Evolutionary conservation across 2,888 invertebrate species (phyloP).

Genomic region (Pandemis corylana): DNA sequence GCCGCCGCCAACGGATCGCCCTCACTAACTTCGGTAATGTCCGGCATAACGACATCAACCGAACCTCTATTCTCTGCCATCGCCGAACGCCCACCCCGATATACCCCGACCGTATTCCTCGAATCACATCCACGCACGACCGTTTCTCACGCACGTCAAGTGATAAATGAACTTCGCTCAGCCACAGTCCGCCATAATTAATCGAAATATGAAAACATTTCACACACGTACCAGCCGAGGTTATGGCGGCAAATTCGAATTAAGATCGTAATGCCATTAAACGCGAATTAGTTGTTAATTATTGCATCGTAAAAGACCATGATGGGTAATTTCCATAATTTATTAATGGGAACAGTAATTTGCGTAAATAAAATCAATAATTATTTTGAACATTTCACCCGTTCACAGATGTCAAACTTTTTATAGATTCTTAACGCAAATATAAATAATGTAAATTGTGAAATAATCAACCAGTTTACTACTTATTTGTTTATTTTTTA

Average conservation of each 20-base stretch:
- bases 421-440: background rate
- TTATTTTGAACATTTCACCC: slow-evolving; percentile 5
- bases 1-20: slow-evolving; percentile 86
- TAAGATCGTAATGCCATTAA: slow-evolving; percentile 28
- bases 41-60: slow-evolving; percentile 89
- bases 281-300: slow-evolving; percentile 2
- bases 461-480: background rate
- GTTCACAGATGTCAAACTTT: slow-evolving; percentile 18
- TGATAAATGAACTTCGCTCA: slow-evolving; percentile 54
- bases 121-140: slow-evolving; percentile 53
- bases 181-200: slow-evolving; percentile 69
- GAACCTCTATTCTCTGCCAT: slow-evolving; percentile 81
- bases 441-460: background rate
- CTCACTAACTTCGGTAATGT: slow-evolving; percentile 87
- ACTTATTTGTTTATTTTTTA: background rate
- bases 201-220: slow-evolving; percentile 62
- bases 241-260: slow-evolving; percentile 69
- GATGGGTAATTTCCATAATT: slow-evolving; percentile 6
- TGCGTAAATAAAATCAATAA: slow-evolving; percentile 29
- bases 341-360: slow-evolving; percentile 5
- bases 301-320: slow-evolving; percentile 8
- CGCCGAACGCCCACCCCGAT: slow-evolving; percentile 64
- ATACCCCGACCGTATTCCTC: slow-evolving; percentile 56
- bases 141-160: slow-evolving; percentile 47
- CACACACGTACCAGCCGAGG: slow-evolving; percentile 52